Conservation (phyloP, 2,888 invertebrate genomes). For the Papilio protenor region DNA sequence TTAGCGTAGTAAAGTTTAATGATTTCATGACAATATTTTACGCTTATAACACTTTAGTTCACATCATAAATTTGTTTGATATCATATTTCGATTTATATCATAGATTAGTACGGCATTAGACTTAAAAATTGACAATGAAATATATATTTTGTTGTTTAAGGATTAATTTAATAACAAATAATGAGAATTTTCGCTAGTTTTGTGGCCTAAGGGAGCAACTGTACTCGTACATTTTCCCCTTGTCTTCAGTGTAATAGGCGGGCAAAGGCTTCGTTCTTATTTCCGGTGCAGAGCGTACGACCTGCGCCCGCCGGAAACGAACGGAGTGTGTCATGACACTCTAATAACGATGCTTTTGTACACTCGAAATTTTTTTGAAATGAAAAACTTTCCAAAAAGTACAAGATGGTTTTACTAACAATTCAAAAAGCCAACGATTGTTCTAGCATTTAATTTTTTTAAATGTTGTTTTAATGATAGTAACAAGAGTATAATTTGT, state of each 20-base stretch:
- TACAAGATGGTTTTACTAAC: not conserved
- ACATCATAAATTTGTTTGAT: no score
- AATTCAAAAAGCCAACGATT: not conserved
- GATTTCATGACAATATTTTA: not conserved
- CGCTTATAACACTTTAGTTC: not conserved
- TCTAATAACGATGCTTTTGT: constrained; percentile 57
- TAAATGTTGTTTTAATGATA: no score
- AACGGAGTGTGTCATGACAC: constrained; percentile 51
- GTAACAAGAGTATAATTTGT: no score
- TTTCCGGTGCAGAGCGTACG: constrained; percentile 73
- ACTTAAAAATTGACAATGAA: not conserved
- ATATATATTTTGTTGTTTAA: not conserved
- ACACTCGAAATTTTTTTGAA: constrained; percentile 24
- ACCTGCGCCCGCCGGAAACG: constrained; percentile 64
- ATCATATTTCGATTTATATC: no score
- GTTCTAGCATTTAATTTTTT: no score
- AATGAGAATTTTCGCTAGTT: constrained; percentile 43
- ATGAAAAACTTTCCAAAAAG: constrained; percentile 1
- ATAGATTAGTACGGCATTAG: no score
- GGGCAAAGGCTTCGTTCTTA: constrained; percentile 73
- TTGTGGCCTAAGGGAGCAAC: constrained; percentile 61
- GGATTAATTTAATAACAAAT: not conserved
- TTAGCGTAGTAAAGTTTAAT: not conserved
- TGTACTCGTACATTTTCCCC: constrained; percentile 59
- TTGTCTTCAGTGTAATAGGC: constrained; percentile 72